A percentile compares a stretch with the other conserved stretches of the same genome.
Evolutionary conservation across 2,113 vertebrate genomes (phyloP).

Genomic region (Ia io): DNA sequence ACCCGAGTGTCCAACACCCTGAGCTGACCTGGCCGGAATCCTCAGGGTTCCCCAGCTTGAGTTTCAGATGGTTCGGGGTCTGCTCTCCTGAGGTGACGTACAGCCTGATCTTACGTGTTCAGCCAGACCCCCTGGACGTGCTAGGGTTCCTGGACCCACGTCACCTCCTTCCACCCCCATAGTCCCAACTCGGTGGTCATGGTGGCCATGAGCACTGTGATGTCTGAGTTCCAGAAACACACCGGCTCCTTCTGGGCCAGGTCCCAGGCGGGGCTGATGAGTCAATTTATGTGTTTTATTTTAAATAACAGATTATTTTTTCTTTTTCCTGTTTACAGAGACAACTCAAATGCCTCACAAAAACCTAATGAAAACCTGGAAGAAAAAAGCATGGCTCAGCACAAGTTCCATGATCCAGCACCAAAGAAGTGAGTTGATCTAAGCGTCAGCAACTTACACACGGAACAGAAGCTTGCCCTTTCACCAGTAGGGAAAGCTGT

Average conservation of each 20-base stretch:
- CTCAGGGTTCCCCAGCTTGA: not conserved
- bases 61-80: not conserved
- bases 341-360: too few relatives aligned
- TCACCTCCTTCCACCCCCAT: too few relatives aligned
- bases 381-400: too few relatives aligned
- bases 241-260: not conserved
- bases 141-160: too few relatives aligned
- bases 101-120: not conserved
- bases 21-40: too few relatives aligned
- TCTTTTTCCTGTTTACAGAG: too few relatives aligned
- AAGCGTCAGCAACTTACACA: not conserved
- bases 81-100: not conserved
- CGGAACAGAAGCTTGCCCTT: not conserved
- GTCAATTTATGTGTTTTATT: not conserved
- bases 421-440: not conserved
- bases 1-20: rapidly evolving
- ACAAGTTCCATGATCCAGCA: not conserved
- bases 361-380: too few relatives aligned
- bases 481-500: not conserved
- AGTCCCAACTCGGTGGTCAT: not conserved
- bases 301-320: too few relatives aligned
- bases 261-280: too few relatives aligned
- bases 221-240: not conserved
- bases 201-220: not conserved
- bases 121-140: too few relatives aligned